Evolutionary conservation across 2,888 invertebrate genomes (phyloP), one percentile per base, ranked within the genome.

Genomic region (Scaptomyza parva): DNA sequence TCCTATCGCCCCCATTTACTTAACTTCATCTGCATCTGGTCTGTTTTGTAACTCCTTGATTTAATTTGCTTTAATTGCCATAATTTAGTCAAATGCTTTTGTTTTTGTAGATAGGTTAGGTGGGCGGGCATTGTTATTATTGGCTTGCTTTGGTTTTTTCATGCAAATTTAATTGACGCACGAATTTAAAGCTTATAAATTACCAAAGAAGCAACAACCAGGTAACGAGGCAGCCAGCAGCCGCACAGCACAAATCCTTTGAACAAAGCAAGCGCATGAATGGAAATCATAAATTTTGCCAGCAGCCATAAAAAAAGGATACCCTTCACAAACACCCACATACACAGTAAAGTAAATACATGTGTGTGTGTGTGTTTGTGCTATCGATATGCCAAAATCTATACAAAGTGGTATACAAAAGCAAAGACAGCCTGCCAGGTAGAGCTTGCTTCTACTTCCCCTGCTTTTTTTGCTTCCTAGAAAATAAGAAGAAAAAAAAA

Each of bases 241-340:
- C 33, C 3, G 11, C 5, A 33, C n/a, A 64, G 78, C 54, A 69
- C 86, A 83, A 87, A 83, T 87, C 88, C 88, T 86, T 83, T 72
- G 63, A 77, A 80, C 84, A 86, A 80, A 86, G 76, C 54, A 51
- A 57, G 65, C 57, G 47, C 60, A 55, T 83, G 78, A 76, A 76
- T 82, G 68, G 83, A 76, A 82, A 85, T 83, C 82, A 82, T 87
- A 82, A 87, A 87, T 82, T 70, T 85, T 69, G 86, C 81, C 83
- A 62, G 80, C 63, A 85, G 86, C 83, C 86, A 87, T 87, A 87
- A 87, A 86, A 83, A 86, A 86, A 59, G 54, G 62, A 65, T 72
- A 41, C 37, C 50, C 26, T 14, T 11, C 11, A 39, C 22, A 30
- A 18, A 33, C 20, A 33, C 57, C 52, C 57, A 44, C 62, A 45